Conservation (phyloP, 1,140 invertebrate species). For the Drosophila grimshawi region DNA sequence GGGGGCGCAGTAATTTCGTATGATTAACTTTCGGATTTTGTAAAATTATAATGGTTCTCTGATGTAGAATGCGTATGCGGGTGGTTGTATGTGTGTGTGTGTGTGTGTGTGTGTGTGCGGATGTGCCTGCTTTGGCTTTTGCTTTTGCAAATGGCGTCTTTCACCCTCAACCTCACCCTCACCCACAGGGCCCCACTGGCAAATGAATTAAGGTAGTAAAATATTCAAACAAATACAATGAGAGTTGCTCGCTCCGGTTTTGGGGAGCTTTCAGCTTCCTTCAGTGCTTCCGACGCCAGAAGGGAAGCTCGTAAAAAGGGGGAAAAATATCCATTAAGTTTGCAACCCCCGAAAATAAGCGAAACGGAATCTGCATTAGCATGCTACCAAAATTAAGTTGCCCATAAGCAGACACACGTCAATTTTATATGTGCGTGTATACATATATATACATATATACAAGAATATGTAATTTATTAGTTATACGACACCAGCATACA, state of each 20-base stretch:
- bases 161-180: conserved; percentile 37
- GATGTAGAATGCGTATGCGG: conserved; percentile 19
- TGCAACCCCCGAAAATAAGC: conserved; percentile 61
- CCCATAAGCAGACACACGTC: conserved; percentile 53
- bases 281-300: conserved; percentile 50
- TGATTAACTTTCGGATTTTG: conserved; percentile 81
- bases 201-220: conserved; percentile 79
- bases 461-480: conserved; percentile 14
- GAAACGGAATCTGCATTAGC: conserved; percentile 70
- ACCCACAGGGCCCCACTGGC: conserved; percentile 54
- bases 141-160: conserved; percentile 63
- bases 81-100: conserved; percentile 2
- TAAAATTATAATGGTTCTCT: conserved; percentile 72
- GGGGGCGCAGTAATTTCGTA: conserved; percentile 54
- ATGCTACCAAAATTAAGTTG: conserved; percentile 71
- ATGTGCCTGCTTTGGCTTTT: not conserved
- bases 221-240: conserved; percentile 56
- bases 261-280: conserved; percentile 47
- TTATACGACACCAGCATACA: conserved; percentile 7
- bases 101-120: not conserved
- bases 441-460: conserved; percentile 15
- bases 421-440: conserved; percentile 28
- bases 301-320: conserved; percentile 65
- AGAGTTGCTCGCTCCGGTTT: conserved; percentile 49
- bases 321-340: conserved; percentile 58